Conservation (phyloP, 2,797 vertebrate species). For the Karalla daura region DNA sequence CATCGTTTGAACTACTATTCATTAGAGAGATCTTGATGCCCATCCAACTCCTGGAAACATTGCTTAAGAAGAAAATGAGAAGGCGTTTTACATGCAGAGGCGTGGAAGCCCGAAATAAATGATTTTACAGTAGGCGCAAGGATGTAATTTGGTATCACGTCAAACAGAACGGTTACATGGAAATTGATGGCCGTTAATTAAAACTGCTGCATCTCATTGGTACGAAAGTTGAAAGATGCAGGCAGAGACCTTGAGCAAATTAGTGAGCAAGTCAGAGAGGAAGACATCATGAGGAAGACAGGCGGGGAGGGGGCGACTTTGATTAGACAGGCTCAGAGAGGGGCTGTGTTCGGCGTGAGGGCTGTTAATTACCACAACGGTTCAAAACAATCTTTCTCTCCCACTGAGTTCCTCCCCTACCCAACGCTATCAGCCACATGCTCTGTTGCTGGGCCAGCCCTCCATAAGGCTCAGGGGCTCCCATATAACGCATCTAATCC, state of each 20-base stretch:
- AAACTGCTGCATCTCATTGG: slow-evolving; percentile 20
- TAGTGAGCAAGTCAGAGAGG: slow-evolving; percentile 31
- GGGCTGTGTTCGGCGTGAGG: slow-evolving; percentile 38
- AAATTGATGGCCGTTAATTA: slow-evolving; percentile 36
- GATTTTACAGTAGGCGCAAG: not conserved
- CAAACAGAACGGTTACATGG: slow-evolving; percentile 21
- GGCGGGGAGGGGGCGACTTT: slow-evolving; percentile 18
- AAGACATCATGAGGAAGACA: slow-evolving; percentile 32
- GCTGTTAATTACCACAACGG: slow-evolving; percentile 67
- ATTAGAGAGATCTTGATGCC: not conserved
- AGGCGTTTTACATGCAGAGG: not conserved
- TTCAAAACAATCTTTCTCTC: slow-evolving; percentile 67
- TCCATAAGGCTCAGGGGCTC: slow-evolving; percentile 23
- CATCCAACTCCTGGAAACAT: not conserved
- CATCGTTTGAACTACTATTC: not conserved
- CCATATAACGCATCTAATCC: not conserved
- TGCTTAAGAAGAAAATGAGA: not conserved
- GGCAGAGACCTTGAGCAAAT: slow-evolving; percentile 47
- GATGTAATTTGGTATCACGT: slow-evolving; percentile 38
- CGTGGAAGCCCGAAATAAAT: not conserved
- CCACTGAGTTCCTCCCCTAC: slow-evolving; percentile 36
- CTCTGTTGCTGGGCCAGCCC: slow-evolving; percentile 28
- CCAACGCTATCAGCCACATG: slow-evolving; percentile 31
- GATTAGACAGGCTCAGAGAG: slow-evolving; percentile 53
- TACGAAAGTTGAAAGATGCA: slow-evolving; percentile 37